phyloP scores from a whole-genome alignment of 2,888 invertebrate species.

The Gastrophysa polygoni region DNA sequence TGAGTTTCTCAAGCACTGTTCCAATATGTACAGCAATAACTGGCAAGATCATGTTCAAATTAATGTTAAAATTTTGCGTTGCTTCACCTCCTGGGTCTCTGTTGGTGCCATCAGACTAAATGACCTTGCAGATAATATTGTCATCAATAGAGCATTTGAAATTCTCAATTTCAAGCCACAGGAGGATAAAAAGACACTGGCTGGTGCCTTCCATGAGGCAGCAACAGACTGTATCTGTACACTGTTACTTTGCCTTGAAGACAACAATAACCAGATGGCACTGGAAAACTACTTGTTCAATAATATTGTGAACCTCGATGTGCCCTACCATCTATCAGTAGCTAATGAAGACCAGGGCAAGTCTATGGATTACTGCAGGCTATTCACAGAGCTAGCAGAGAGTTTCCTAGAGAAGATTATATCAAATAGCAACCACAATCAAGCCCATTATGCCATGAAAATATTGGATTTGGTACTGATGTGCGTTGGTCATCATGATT shows the following conservation, averaged over 20 bases:
- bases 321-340: slow-evolving; percentile 88
- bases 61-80: slow-evolving; percentile 77
- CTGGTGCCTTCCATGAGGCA: slow-evolving; percentile 75
- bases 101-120: slow-evolving; percentile 80
- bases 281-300: slow-evolving; percentile 83
- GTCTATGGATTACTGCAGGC: slow-evolving; percentile 90
- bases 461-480: slow-evolving; percentile 87
- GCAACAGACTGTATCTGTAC: slow-evolving; percentile 91
- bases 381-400: slow-evolving; percentile 95
- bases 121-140: slow-evolving; percentile 73
- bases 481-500: slow-evolving; percentile 96
- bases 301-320: slow-evolving; percentile 79
- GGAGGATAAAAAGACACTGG: slow-evolving; percentile 43
- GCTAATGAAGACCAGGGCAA: slow-evolving; percentile 94
- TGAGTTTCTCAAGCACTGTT: slow-evolving; percentile 78
- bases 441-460: slow-evolving; percentile 76
- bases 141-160: slow-evolving; percentile 74
- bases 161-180: slow-evolving; percentile 59
- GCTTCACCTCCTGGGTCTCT: slow-evolving; percentile 91
- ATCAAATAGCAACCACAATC: slow-evolving; percentile 63
- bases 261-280: slow-evolving; percentile 72
- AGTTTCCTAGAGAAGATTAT: slow-evolving; percentile 87
- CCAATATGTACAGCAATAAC: slow-evolving; percentile 69
- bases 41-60: slow-evolving; percentile 71
- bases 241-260: slow-evolving; percentile 81